Base-by-base conservation (phyloP, 1,140 invertebrate species). In the Formica selysi region DNA sequence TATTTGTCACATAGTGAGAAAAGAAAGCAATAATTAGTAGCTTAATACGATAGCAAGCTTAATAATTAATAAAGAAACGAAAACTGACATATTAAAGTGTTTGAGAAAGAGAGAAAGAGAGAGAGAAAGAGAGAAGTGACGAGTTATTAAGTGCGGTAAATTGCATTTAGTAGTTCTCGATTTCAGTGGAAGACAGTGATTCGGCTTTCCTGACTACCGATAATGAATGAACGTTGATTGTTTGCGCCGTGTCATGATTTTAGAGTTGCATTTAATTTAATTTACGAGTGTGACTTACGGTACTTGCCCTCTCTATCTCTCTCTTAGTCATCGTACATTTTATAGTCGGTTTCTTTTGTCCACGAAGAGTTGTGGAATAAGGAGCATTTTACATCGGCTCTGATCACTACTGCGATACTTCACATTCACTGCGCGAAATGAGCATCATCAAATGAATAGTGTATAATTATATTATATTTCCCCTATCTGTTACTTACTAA, bases 271-370 rank as follows among this genome's bases (percentile, higher is more conserved):
- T 90, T 90, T 90, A 90, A 90, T 90, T 90, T 89, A 90, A 90
- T 90, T 90, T 90, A 83, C 78, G 89, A 88, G 89, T 79, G 89
- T 76, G 89, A 90, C 89, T 90, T 90, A 90, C 89, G 88, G 70
- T 88, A 86, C 48, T 86, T 79, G 78, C 41, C 10, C 11, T 44
- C 10, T 10, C 7, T 38, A 1, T 38, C 32, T 32, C 32, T 32
- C 73, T 81, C 87, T 90, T 88, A 90, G 86, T 90, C 89, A 90
- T 90, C 89, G 89, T 51, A 48, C 73, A 81, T 70, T 62, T 84
- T 80, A 44, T 26, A 87, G 59, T 57, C 88, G 73, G 59, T 65
- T 81, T 86, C 81, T 89, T 78, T 79, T 62, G 61, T 26, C 32
- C 64, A 54, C 41, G 4, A 38, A 61, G 84, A 70, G 54, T 84